Conservation (phyloP, 1,140 invertebrate genomes). For the Leptestheria dahalacensis region DNA sequence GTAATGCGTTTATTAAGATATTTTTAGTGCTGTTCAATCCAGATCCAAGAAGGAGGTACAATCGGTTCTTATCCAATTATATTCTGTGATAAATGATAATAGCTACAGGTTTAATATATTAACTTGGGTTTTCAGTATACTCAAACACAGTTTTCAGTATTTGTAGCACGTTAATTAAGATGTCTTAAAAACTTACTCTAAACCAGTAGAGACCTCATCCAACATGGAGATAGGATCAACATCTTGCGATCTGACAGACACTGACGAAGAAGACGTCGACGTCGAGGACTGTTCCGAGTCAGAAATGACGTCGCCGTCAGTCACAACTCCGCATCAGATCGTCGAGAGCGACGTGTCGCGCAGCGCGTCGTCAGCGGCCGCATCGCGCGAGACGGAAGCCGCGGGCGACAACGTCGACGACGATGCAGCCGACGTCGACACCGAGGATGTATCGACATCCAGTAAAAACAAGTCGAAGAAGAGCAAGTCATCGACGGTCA, state of each 20-base stretch:
- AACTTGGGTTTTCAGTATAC: too few relatives aligned
- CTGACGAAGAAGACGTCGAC: background rate
- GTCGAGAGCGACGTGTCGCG: background rate
- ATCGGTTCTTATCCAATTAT: too few relatives aligned
- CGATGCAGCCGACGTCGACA: background rate
- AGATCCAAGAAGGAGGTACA: too few relatives aligned
- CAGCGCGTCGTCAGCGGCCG: background rate
- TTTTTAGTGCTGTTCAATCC: too few relatives aligned
- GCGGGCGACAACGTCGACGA: background rate
- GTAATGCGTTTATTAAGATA: too few relatives aligned
- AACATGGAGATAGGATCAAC: background rate
- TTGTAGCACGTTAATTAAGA: too few relatives aligned
- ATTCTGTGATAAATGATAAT: too few relatives aligned
- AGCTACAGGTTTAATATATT: too few relatives aligned
- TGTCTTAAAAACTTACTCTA: too few relatives aligned
- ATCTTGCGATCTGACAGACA: background rate
- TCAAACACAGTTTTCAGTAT: too few relatives aligned
- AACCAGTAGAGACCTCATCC: too few relatives aligned
- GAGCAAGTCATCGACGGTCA: background rate
- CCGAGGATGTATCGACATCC: background rate
- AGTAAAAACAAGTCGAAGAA: slow-evolving; percentile 4
- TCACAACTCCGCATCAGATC: background rate
- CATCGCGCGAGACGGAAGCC: background rate
- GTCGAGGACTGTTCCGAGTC: background rate
- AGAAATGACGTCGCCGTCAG: background rate